Base-by-base conservation (phyloP, 2,113 vertebrate species). In the Pterophyllum scalare region DNA sequence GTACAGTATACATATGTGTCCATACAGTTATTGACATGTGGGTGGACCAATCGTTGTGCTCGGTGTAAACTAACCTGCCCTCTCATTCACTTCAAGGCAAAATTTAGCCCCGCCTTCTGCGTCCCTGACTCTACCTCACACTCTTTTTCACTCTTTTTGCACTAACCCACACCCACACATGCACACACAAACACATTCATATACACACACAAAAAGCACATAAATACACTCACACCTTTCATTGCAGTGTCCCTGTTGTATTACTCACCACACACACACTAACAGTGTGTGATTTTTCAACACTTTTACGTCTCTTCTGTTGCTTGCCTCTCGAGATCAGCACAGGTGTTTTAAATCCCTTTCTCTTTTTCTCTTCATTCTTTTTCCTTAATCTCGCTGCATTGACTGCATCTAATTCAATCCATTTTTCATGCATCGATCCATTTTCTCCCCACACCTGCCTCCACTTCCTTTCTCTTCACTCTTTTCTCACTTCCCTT, bases 21-120 rank as follows among this genome's bases (percentile, higher is more conserved):
- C 93, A 95, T 91, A 86, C 90, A 90, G 88, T 93, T 94, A 87
- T 92, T 94, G 92, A 93, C 90, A 93, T 92, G 90, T 94, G 81
- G 88, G 91, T 94, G 92, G 93, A 93, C 92, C 93, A 93, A 90
- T 92, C 81, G 89, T 92, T 90, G 93, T 94, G 91, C 93, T 94
- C 79, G 78, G 81, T 86, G 91, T 94, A 94, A 95, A 95, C 95
- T 96, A 95, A 96, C 95, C 93, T 92, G 91, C 92, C 95, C 95
- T 96, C 94, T 96, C 94, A 95, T 96, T 95, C 92, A 95, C 93
- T 95, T 94, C 89, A 95, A 95, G 94, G 95, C 93, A 95, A 94
- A 85, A 92, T 93, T 89, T 94, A 94, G 94, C 93, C 87, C 93
- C 84, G 88, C 92, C 94, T 90, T 92, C 91, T 92, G 88, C 89